Evolutionary conservation across 2,888 invertebrate genomes (phyloP).

Genomic region (Leptinotarsa juncta): DNA sequence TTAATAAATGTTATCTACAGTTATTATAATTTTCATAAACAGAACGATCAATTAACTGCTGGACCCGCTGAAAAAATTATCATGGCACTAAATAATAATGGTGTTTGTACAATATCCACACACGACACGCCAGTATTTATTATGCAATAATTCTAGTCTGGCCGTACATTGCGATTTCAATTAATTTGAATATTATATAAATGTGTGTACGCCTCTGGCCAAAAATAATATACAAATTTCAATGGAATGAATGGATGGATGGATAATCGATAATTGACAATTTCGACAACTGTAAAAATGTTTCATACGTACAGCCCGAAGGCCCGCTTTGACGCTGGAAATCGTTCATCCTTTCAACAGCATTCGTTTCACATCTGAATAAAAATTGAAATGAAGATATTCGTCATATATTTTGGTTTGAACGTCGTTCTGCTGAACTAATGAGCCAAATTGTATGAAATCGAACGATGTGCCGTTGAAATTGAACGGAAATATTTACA

Average conservation of each 20-base stretch:
- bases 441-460: slow-evolving; percentile 1
- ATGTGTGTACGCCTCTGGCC: slow-evolving; percentile 18
- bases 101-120: slow-evolving; percentile 26
- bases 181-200: slow-evolving; percentile 26
- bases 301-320: slow-evolving; percentile 12
- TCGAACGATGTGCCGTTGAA: neutral
- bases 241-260: slow-evolving; percentile 30
- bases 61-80: slow-evolving; percentile 36
- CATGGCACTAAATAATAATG: slow-evolving; percentile 31
- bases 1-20: slow-evolving; percentile 35
- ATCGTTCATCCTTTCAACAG: neutral
- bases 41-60: slow-evolving; percentile 37
- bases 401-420: slow-evolving; percentile 2
- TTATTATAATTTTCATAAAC: slow-evolving; percentile 42
- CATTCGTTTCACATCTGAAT: slow-evolving; percentile 1
- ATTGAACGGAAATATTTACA: neutral
- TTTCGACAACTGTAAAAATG: slow-evolving; percentile 18
- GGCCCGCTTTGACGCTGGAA: neutral
- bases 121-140: slow-evolving; percentile 22
- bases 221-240: slow-evolving; percentile 35
- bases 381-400: slow-evolving; percentile 4
- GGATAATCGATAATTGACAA: slow-evolving; percentile 31
- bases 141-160: slow-evolving; percentile 29
- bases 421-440: slow-evolving; percentile 1
- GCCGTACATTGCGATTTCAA: slow-evolving; percentile 28